phyloP scores from a whole-genome alignment of 2,113 vertebrate species.

The Australoheros scitulus region DNA sequence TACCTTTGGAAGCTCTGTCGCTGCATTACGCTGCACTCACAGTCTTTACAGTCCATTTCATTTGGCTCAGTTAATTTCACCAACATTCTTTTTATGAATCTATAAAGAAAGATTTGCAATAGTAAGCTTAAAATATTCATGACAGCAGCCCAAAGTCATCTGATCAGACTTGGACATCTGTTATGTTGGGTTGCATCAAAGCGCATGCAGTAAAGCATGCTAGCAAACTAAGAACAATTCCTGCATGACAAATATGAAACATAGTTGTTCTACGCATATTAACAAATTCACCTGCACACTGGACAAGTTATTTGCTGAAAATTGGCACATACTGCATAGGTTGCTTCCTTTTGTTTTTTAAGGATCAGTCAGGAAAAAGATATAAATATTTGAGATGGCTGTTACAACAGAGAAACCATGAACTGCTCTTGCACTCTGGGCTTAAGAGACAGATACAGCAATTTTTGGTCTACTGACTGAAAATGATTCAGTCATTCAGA shows the following conservation, averaged over 20 bases:
- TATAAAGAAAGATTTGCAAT: conserved; percentile 2
- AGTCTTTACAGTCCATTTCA: neutral
- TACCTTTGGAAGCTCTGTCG: neutral
- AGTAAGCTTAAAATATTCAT: neutral
- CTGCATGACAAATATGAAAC: neutral
- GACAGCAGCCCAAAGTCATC: neutral
- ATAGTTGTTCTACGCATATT: neutral
- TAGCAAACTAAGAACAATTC: neutral
- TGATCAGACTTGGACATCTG: neutral
- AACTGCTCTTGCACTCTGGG: neutral
- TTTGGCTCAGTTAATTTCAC: neutral
- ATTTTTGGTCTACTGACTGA: neutral
- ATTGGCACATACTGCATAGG: neutral
- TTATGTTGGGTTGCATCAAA: neutral
- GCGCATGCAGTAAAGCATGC: neutral
- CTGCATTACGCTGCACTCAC: neutral
- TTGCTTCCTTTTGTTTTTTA: no score
- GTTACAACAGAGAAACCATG: neutral
- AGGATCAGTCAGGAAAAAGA: neutral
- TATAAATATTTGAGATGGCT: neutral
- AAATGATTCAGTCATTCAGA: neutral
- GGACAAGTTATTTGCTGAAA: neutral
- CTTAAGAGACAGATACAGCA: neutral
- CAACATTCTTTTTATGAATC: neutral
- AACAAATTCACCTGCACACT: no score